Base-by-base conservation (phyloP, 2,113 vertebrate genomes). In the Stigmatopora argus region DNA sequence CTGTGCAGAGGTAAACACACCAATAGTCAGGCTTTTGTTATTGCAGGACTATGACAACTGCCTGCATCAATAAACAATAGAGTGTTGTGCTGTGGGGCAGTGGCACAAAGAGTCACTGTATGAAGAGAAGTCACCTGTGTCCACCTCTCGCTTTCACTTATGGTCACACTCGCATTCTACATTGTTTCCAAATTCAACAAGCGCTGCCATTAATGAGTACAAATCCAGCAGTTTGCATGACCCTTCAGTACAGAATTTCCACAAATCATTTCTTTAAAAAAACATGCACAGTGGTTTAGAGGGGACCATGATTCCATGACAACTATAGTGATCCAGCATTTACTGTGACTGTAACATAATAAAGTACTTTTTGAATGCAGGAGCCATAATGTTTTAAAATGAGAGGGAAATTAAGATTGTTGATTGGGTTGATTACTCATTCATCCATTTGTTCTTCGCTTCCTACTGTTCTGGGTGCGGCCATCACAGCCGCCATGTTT, bases 1-100 rank as follows among this genome's bases (percentile, higher is more conserved):
- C 88, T 90, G 89, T 79, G 77, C 85, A 84, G 89, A 87, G 86
- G 88, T 88, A 91, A 91, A 90, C 88, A 91, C 78, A 77, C 67
- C 85, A 87, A 91, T 90, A 90, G 89, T 79, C 75, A 69, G 81
- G 85, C 86, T 86, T 83, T 87, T 90, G 86, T 86, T 86, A 70
- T 71, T 84, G 81, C 90, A 83, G 17, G 85, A 90, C 92, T 91
- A 92, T 91, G 93, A 89, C 90, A 94, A 93, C 90, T 83, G 85
- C 87, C 85, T 79, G 79, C 73, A 71, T 87, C 78, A 87, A 73
- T 64, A 79, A 90, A 88, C 86, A 78, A 90, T 71, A 56, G 89
- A 79, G 86, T 77, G 82, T 65, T 79, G 84, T 86, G 71, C 72
- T 56, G 53, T 56, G 53, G 53, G 53, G 23, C 53, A 56, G 23